A percentile compares a stretch with the other conserved stretches of the same genome.
These are phyloP conservation scores for Tiliacea citrago DNA, from an alignment of 2,888 invertebrate genomes.

Conservation along the genomic window DNA sequence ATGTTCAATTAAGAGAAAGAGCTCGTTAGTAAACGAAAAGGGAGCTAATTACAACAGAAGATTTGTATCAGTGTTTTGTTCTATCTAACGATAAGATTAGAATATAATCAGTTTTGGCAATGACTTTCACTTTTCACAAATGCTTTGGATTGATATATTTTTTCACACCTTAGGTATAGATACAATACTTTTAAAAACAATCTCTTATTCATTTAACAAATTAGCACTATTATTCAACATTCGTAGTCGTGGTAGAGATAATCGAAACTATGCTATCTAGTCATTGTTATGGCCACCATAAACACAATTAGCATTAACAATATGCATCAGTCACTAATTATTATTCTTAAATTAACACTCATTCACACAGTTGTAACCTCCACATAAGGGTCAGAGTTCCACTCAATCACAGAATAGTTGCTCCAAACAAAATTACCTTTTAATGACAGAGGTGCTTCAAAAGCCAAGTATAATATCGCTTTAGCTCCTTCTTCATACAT, in stretches of 20 bases:
- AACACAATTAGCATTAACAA: not conserved
- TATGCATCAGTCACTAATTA: slow-evolving; percentile 13
- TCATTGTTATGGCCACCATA: not conserved
- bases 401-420: slow-evolving; percentile 87
- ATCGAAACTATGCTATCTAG: not conserved
- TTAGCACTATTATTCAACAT: not conserved
- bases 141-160: not conserved
- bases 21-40: not conserved
- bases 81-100: not conserved
- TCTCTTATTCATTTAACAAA: not conserved
- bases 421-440: slow-evolving; percentile 89
- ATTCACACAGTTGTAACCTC: slow-evolving; percentile 85
- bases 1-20: not conserved
- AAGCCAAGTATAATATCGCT: slow-evolving; percentile 84
- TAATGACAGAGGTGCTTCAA: slow-evolving; percentile 84
- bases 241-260: not conserved
- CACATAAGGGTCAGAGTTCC: slow-evolving; percentile 87
- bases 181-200: not conserved
- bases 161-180: not conserved
- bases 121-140: slow-evolving; percentile 2
- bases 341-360: slow-evolving; percentile 14
- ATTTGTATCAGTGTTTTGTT: slow-evolving; percentile 7
- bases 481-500: slow-evolving; percentile 86
- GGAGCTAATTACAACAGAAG: not conserved
- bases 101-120: not conserved